Evolutionary conservation across 2,888 invertebrate species (phyloP), one percentile per base, ranked within the genome.

Genomic region (Notocelia uddmanniana): DNA sequence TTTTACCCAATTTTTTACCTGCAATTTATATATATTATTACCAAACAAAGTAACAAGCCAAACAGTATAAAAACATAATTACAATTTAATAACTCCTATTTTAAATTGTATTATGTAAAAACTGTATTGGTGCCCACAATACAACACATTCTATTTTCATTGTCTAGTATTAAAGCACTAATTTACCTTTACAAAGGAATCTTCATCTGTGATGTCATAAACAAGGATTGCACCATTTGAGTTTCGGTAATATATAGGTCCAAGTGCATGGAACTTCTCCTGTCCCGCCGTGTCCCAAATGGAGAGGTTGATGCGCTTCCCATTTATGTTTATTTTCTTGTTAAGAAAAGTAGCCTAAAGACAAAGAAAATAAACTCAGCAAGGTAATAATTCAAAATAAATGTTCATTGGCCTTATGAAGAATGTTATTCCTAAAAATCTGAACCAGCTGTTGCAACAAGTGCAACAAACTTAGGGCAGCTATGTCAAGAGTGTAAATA

Each of bases 201-300:
- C 97, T 89, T 98, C 97, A 93, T 99, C 99, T 18, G 99, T 99
- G 75, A 99, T 98, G 87, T 99, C 99, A 89, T 99, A 99, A 3
- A 99, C 99, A 77, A 99, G 95, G 80, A 99, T 96, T 68, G 99
- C 99, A 77, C 99, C 99, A 92, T 99, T 98, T 31, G 99, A 99
- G 86, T 98, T 98, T 76, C 99, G 94, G 88, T 99, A 99, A 90
- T 99, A 99, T 80, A 99, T 99, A 11, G 99, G 99, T 3, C 99
- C 99, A 64, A 99, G 90, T 0, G 99, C 99, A 92, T 99, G 99
- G 83, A 98, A 98, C 79, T 97, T 96, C 89, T 99, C 99, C 88
- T 99, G 99, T 0, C 99, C 99, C 8, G 99, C 99, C 3, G 99
- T 99, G 85, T 99, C 99, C 99, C 99, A 99, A 85, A 99, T 97